These are phyloP conservation scores for Neotragus moschatus DNA, from an alignment of 2,113 vertebrate species.

Conservation along the genomic window DNA sequence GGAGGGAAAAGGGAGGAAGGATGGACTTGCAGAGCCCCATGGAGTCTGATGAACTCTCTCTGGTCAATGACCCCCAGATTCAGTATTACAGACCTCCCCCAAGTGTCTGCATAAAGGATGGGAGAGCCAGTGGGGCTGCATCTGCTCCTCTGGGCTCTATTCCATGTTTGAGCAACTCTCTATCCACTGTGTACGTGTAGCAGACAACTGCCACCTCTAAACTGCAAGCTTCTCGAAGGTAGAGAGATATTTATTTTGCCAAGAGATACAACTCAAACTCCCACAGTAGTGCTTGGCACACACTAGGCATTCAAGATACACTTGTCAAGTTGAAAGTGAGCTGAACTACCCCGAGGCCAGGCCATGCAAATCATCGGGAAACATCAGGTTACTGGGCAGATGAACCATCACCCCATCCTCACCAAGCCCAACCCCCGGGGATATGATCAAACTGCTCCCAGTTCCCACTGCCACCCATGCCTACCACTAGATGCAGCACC, in stretches of 20 bases:
- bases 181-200: neutral
- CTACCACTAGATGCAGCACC: accelerated
- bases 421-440: accelerated
- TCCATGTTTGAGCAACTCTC: neutral
- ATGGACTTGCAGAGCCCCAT: neutral
- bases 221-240: neutral
- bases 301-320: neutral
- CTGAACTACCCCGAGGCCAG: neutral
- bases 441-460: no score
- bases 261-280: neutral
- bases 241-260: neutral
- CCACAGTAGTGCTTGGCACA: neutral
- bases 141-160: neutral
- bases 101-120: no score
- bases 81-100: neutral
- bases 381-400: neutral
- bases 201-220: neutral
- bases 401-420: neutral
- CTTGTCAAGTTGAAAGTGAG: neutral
- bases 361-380: neutral
- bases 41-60: neutral
- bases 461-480: neutral
- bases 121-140: neutral
- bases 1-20: neutral
- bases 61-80: neutral